Evolutionary conservation across 2,113 vertebrate genomes (phyloP), one percentile per base, ranked within the genome.

Genomic region (Syngnathus typhle): DNA sequence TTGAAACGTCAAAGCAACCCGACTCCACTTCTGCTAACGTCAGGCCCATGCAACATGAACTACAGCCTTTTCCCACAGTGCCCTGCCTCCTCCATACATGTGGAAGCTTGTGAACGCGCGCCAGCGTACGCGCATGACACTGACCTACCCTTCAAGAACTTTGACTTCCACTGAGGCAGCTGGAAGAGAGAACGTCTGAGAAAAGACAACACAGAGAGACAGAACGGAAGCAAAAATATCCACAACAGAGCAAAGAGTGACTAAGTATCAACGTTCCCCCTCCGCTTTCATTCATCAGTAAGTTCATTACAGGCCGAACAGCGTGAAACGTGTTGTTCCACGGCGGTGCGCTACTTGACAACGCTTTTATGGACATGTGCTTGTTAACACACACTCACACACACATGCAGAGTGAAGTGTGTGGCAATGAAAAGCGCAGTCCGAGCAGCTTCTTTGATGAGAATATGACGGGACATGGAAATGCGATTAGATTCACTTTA

Each of bases 361-460:
- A 72, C 69, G 69, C 19, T 80, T 82, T 72, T 66, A 75, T 47
- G 47, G 62, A 65, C 69, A 70, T 66, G 61, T 21, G 13, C 68
- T 65, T 73, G 38, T 61, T 70, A 69, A 64, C 75, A 70, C 66
- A 56, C 71, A 58, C 60, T 52, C 39, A 52, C 51, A n/a, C 36
- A 27, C 60, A 65, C 36, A 60, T 36, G 37, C 37, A 23, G 15
- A 61, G 19, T 41, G n/a, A 23, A 44, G 60, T 16, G 39, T 44
- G 19, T 16, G 21, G 37, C 58, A 55, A 58, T 27, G 39, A 60
- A 64, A 72, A 23, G 52, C 47, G 36, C 65, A 77, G 85, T 90
- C 88, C 75, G 85, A 85, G 78, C 80, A 81, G 73, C 81, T 74
- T 90, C 84, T 90, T 78, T 87, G 78, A 87, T 68, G 69, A 56